Evolutionary conservation across 1,140 invertebrate species (phyloP).

Genomic region (Atta texana): DNA sequence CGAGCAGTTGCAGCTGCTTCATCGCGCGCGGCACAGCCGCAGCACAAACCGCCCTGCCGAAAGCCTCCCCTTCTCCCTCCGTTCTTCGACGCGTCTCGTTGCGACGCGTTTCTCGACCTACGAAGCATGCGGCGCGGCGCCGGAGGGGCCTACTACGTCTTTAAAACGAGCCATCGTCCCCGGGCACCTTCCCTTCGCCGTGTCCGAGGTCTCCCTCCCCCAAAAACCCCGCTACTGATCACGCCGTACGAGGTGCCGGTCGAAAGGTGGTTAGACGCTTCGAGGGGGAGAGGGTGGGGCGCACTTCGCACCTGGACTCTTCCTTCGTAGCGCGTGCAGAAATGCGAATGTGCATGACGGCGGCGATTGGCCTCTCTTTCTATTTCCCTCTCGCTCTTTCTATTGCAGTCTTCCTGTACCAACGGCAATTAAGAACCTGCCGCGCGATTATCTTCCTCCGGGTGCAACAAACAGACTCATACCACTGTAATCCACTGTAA

Average conservation of each 20-base stretch:
- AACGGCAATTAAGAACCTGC: conserved; percentile 56
- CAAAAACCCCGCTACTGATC: conserved; percentile 42
- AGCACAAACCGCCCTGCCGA: conserved; percentile 59
- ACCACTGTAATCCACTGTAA: conserved; percentile 2
- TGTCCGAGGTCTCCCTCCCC: conserved; percentile 21
- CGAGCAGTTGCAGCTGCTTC: conserved; percentile 81
- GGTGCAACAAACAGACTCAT: conserved; percentile 24
- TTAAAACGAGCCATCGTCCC: conserved; percentile 49
- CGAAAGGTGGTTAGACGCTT: conserved; percentile 59
- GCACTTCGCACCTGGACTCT: conserved; percentile 80
- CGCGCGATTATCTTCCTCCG: conserved; percentile 50
- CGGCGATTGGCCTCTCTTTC: not conserved
- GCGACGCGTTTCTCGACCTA: conserved; percentile 58
- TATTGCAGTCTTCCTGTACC: conserved; percentile 11
- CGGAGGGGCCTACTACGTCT: conserved; percentile 53
- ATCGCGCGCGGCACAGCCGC: conserved; percentile 67
- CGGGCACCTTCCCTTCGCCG: conserved; percentile 46
- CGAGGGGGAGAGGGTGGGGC: conserved; percentile 59
- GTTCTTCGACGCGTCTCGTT: conserved; percentile 40
- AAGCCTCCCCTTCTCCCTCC: conserved; percentile 26
- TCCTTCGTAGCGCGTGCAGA: conserved; percentile 51
- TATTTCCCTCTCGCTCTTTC: not conserved
- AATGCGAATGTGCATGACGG: conserved; percentile 35
- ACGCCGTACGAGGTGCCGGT: conserved; percentile 44
- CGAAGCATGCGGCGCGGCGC: conserved; percentile 26